Base-by-base conservation (phyloP, 2,888 invertebrate genomes). In the Rutpela maculata region DNA sequence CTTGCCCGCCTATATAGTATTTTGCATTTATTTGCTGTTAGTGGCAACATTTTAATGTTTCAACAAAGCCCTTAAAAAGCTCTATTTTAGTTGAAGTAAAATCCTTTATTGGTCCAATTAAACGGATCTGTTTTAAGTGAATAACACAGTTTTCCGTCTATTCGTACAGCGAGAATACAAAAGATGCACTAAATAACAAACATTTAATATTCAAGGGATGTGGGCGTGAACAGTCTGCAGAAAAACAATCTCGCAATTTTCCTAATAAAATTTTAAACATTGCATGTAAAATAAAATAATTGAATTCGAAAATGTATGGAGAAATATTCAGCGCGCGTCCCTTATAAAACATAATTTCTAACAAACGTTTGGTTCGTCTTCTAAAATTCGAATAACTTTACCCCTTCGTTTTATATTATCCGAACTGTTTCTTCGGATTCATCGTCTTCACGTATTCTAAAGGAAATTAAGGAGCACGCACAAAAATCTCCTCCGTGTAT, bases 401-500 rank as follows among this genome's bases (percentile, higher is more conserved):
- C 84, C 85, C 84, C 79, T 85, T 83, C 80, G 80, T 82, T 83
- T 84, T 83, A 83, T 67, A 63, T 72, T 76, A 72, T 76, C 65
- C 50, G 7, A n/a, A 50, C 67, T 71, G 72, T 72, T 74, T 73
- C 70, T 62, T 74, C 35, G 70, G 56, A 69, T 69, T 71, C 71
- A 65, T 62, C 59, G 75, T 85, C 85, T 86, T 85, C 86, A 86
- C 86, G 86, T 86, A 85, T 84, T 83, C 83, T 78, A 82, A 69
- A 85, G 86, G 86, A 86, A 87, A 86, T 86, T 86, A 86, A 85
- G 83, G 83, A 79, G 83, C 83, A 85, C 85, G 85, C 87, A 86
- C 85, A 86, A 85, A 86, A 86, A 86, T 85, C 84, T 80, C 81
- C 83, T 78, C 82, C 81, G 84, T 83, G 81, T 84, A 83, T 82